Conservation (phyloP, 2,888 invertebrate species). For the Ashinkailepas kermadecensis region DNA sequence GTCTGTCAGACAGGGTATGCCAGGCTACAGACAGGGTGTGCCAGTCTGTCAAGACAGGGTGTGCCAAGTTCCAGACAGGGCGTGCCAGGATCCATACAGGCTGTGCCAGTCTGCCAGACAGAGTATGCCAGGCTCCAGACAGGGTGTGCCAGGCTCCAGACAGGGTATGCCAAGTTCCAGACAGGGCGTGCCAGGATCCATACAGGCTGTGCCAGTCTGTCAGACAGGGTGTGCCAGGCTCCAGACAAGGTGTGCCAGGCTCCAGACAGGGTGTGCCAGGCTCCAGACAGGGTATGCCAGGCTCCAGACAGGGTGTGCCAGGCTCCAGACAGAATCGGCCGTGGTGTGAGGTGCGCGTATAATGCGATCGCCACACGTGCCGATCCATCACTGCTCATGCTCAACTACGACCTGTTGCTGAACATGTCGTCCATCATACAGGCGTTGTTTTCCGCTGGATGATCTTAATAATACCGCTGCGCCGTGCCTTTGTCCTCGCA, state of each 20-base stretch:
- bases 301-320: neutral
- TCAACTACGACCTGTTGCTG: neutral
- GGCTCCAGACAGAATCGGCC: neutral
- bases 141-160: neutral
- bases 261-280: too few relatives aligned
- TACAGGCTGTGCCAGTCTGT: too few relatives aligned
- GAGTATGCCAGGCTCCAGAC: neutral
- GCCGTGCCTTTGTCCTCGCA: neutral
- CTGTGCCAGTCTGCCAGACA: too few relatives aligned
- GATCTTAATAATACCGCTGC: conserved; percentile 4
- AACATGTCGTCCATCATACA: neutral
- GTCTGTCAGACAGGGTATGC: neutral
- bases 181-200: neutral
- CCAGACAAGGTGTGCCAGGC: neutral
- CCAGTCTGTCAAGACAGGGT: too few relatives aligned
- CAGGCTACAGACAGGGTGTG: neutral
- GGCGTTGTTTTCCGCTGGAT: neutral
- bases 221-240: neutral
- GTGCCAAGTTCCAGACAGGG: too few relatives aligned
- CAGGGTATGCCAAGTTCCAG: neutral
- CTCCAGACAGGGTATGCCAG: neutral
- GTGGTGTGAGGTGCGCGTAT: neutral
- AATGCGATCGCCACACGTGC: neutral
- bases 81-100: too few relatives aligned
- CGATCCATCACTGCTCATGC: neutral